Evolutionary conservation across 2,113 vertebrate genomes (phyloP).

Genomic region (Pogonocichla stellata): DNA sequence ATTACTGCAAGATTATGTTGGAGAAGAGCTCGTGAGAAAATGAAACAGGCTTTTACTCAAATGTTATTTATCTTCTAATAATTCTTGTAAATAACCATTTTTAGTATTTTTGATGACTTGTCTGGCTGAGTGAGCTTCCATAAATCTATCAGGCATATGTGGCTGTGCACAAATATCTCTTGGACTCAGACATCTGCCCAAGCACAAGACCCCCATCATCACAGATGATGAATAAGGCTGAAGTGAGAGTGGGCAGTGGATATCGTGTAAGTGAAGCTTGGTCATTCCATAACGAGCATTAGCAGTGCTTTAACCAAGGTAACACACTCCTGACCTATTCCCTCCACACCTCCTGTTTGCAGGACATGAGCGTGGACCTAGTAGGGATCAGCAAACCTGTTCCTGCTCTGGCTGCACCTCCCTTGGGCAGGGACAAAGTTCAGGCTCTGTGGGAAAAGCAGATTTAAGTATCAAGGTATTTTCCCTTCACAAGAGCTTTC

Average conservation of each 20-base stretch:
- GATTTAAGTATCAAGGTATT: neutral
- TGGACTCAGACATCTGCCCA: neutral
- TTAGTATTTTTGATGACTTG: neutral
- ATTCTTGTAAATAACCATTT: neutral
- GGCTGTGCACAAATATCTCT: neutral
- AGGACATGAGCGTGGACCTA: neutral
- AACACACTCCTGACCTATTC: neutral
- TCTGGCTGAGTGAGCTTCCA: neutral
- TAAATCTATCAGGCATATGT: neutral
- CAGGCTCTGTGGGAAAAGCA: neutral
- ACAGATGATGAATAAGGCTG: neutral
- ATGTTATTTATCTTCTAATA: neutral
- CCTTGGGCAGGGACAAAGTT: neutral
- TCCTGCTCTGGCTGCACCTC: neutral
- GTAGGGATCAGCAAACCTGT: neutral
- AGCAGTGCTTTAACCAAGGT: neutral
- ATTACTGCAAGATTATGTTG: neutral
- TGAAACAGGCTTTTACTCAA: neutral
- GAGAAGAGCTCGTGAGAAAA: neutral
- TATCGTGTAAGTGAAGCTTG: neutral
- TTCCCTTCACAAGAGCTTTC: neutral
- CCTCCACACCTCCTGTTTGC: neutral
- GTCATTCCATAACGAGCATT: accelerated
- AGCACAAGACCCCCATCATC: neutral
- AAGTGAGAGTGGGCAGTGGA: neutral